Conservation (phyloP, 1,140 invertebrate species). For the Bombus picipes region DNA sequence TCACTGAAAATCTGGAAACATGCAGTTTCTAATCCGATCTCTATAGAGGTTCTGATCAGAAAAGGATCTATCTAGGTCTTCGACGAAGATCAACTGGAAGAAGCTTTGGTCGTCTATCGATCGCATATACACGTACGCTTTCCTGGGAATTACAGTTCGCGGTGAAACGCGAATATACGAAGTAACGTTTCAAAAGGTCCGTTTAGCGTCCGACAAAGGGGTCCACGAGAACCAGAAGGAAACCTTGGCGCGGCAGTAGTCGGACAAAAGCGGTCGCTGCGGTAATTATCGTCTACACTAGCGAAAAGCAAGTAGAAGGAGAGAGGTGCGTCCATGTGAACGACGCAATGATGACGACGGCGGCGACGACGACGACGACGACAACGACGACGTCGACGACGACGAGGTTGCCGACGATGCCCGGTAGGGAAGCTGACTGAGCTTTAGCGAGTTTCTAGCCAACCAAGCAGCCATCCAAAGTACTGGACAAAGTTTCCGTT, state of each 20-base stretch:
- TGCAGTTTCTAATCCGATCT: not conserved
- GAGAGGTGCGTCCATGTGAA: constrained; percentile 61
- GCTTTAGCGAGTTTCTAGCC: constrained; percentile 77
- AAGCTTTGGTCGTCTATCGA: constrained; percentile 18
- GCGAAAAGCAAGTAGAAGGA: constrained; percentile 53
- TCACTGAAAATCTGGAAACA: not conserved
- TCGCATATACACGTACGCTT: constrained; percentile 9
- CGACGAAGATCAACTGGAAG: not conserved
- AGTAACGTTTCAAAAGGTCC: constrained; percentile 62
- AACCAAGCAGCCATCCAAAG: constrained; percentile 74
- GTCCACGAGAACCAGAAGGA: constrained; percentile 57
- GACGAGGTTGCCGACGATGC: constrained; percentile 57
- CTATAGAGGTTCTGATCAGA: no score
- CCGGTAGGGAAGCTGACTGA: constrained; percentile 74
- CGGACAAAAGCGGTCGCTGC: constrained; percentile 75
- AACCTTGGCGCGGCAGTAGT: constrained; percentile 60
- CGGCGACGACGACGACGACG: constrained; percentile 41
- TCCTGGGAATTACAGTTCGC: constrained; percentile 11
- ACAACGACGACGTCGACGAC: not conserved
- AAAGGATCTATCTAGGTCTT: not conserved
- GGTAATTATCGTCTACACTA: constrained; percentile 75
- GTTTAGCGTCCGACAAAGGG: constrained; percentile 71
- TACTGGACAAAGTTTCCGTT: constrained; percentile 72
- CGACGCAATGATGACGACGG: constrained; percentile 53
- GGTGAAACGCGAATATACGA: constrained; percentile 63